Base-by-base conservation (phyloP, 2,888 invertebrate genomes). In the Polylopha cassiicola region DNA sequence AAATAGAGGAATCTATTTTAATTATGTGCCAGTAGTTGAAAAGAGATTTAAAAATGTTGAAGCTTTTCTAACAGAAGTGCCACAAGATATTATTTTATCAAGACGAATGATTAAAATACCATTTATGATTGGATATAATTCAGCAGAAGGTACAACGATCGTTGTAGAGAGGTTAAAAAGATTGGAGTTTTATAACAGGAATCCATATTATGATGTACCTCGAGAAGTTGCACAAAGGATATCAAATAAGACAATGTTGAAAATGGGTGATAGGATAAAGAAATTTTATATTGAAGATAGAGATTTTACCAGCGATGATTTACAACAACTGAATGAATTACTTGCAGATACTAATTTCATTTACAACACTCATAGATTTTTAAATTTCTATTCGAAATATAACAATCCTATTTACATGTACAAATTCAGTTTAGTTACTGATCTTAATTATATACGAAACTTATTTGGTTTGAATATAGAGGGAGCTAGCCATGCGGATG, bases 401-500 rank as follows among this genome's bases (percentile, higher is more conserved):
- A 44, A 36, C n/a, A 39, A 39, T 7, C 39, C 50, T 3, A 32
- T 56, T 2, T 63, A 51, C 16, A 47, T 61, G 45, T 65, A 65
- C 27, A 48, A 45, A 17, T 66, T 67, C 34, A 46, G 58, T 28
- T 54, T 46, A 10, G 58, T 46, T 8, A 56, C 52, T 1, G 58
- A 62, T 6, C 41, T 65, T 7, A 67, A 66, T 39, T 24, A 53
- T 3, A 41, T 57, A 5, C 65, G 65, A 42, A 39, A 27, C 5
- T 5, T 48, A 3, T 26, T 44, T 6, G 51, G 48, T 1, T 28
- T 36, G 2, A 30, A 51, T 3, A 20, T 47, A 2, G 39, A 50
- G 55, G 82, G 79, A 0, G 74, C 70, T 0, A 58, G 62, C n/a
- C 84, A 85, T 36, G 74, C 62, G 0, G 85, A 85, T 45, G 84